Evolutionary conservation across 2,113 vertebrate genomes (phyloP).

Genomic region (Narcine bancroftii): DNA sequence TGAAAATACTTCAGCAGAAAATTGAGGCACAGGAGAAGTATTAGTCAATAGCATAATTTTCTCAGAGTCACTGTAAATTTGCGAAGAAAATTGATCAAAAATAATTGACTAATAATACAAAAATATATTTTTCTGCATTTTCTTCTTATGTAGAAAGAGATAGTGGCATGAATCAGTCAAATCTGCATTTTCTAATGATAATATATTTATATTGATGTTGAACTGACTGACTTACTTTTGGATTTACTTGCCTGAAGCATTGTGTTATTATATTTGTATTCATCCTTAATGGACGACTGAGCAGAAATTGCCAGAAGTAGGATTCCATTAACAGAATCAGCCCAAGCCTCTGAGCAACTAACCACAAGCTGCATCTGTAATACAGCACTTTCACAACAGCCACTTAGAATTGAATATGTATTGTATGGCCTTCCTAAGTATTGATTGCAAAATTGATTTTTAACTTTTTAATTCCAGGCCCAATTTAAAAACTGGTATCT

Average conservation of each 20-base stretch:
- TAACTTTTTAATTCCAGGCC: background rate
- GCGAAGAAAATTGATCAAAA: background rate
- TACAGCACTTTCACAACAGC: background rate
- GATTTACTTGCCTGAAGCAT: background rate
- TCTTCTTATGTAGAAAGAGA: background rate
- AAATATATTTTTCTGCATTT: background rate
- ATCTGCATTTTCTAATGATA: background rate
- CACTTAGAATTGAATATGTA: background rate
- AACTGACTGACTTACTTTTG: background rate
- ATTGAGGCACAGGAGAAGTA: too few species aligned
- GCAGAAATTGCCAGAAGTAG: conserved; percentile 10
- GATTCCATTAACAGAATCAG: background rate
- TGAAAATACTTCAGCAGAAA: background rate
- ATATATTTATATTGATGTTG: conserved; percentile 7
- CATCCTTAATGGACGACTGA: conserved; percentile 26
- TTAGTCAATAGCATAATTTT: background rate
- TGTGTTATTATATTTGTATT: conserved; percentile 16
- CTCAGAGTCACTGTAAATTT: background rate
- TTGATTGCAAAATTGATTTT: conserved; percentile 16
- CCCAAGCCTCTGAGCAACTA: background rate
- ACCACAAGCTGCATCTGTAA: background rate
- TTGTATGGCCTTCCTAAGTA: background rate
- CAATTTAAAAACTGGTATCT: background rate
- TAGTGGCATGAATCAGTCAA: background rate
- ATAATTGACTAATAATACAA: background rate